These are phyloP conservation scores for Eumeta japonica DNA, from an alignment of 1,140 invertebrate genomes.

Conservation along the genomic window DNA sequence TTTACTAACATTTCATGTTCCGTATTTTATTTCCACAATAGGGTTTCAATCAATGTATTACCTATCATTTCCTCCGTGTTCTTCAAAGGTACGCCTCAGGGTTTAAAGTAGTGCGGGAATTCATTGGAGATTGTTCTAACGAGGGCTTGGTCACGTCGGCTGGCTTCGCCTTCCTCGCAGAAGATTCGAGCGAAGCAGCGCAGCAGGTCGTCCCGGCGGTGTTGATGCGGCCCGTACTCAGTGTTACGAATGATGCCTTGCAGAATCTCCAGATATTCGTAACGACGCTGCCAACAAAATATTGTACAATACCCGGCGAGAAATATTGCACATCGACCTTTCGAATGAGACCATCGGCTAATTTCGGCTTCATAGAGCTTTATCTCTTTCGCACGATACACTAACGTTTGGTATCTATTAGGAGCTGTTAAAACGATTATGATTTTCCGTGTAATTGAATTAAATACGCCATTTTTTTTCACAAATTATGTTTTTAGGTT, in stretches of 20 bases:
- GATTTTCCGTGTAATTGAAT: too few species aligned
- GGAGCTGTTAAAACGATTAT: neutral
- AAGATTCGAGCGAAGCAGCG: conserved; percentile 82
- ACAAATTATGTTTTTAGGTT: too few species aligned
- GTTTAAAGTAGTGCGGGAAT: conserved; percentile 80
- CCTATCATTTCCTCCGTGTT: too few species aligned
- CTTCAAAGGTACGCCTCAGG: too few species aligned
- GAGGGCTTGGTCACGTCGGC: conserved; percentile 71
- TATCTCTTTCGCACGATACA: too few species aligned
- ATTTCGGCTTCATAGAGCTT: too few species aligned
- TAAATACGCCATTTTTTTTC: neutral
- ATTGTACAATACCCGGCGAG: too few species aligned
- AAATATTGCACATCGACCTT: too few species aligned
- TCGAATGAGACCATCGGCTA: too few species aligned
- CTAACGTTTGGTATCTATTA: neutral
- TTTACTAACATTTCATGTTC: too few species aligned
- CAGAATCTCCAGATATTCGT: conserved; percentile 74
- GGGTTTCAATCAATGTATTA: too few species aligned
- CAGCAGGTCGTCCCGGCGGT: conserved; percentile 73
- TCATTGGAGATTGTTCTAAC: conserved; percentile 78
- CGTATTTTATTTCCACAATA: too few species aligned
- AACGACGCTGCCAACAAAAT: conserved; percentile 59
- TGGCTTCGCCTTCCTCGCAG: conserved; percentile 73
- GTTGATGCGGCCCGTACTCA: conserved; percentile 72
- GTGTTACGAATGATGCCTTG: conserved; percentile 74